These are phyloP conservation scores for Muscicapa adusta DNA, from an alignment of 2,113 vertebrate genomes.

Conservation along the genomic window DNA sequence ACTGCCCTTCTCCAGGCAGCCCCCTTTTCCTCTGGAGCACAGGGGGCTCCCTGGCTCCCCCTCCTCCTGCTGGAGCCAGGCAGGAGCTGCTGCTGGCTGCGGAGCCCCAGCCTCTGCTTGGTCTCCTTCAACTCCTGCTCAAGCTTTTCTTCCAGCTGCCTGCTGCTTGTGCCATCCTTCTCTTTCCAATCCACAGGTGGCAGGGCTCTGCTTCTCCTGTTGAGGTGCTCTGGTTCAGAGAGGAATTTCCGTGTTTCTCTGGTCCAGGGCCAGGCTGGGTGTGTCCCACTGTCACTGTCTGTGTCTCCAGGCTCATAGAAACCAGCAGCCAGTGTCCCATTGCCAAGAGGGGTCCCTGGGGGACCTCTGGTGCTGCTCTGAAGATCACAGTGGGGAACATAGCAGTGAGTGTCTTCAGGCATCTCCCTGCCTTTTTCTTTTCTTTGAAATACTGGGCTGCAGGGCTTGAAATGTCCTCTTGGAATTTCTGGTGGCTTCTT, in stretches of 20 bases:
- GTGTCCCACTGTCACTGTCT: not conserved
- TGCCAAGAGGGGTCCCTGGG: not conserved
- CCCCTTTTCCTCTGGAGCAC: not conserved
- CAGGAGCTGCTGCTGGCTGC: slow-evolving; percentile 5
- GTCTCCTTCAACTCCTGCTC: not conserved
- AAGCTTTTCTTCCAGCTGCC: not conserved
- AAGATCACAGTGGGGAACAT: slow-evolving; percentile 23
- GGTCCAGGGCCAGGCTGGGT: not conserved
- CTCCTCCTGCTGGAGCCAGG: not conserved
- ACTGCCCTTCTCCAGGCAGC: not conserved
- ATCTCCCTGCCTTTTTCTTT: slow-evolving; percentile 5
- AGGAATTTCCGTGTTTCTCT: not conserved
- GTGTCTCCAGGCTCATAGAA: not conserved
- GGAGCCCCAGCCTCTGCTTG: slow-evolving; percentile 42
- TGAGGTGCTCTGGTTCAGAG: not conserved
- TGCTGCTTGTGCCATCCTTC: not conserved
- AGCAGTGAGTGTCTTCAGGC: not conserved
- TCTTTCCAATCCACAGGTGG: not conserved
- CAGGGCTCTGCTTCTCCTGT: not conserved
- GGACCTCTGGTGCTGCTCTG: not conserved
- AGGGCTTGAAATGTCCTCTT: slow-evolving; percentile 11
- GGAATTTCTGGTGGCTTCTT: not conserved
- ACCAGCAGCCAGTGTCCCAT: not conserved
- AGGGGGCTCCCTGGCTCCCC: accelerated
- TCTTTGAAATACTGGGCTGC: slow-evolving; percentile 32